Percentiles rank a stretch among this genome's conserved stretches.
phyloP scores from a whole-genome alignment of 2,113 vertebrate species.

The Pelecanoides urinatrix region DNA sequence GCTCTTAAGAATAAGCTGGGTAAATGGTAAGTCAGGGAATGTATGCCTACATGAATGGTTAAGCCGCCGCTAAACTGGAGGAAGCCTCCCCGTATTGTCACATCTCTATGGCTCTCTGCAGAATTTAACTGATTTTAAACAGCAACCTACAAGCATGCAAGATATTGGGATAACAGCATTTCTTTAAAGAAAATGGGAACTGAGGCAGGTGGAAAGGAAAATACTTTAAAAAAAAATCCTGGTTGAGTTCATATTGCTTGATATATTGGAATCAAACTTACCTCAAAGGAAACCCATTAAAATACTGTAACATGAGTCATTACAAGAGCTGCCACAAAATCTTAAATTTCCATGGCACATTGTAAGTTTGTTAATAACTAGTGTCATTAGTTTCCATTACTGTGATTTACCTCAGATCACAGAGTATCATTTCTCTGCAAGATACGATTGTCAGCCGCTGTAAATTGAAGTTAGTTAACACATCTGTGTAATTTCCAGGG shows the following conservation, averaged over 20 bases:
- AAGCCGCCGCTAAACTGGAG: not conserved
- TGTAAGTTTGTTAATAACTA: conserved; percentile 79
- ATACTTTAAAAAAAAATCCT: not conserved
- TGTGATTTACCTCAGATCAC: conserved; percentile 84
- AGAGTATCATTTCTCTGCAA: conserved; percentile 83
- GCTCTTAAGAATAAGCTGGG: not conserved
- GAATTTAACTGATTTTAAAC: not conserved
- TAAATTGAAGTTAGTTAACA: conserved; percentile 94
- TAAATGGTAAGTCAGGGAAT: not conserved
- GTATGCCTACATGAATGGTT: not conserved
- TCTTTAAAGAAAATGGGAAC: conserved; percentile 3
- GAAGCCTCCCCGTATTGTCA: not conserved
- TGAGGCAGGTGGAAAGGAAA: conserved; percentile 14
- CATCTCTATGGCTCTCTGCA: not conserved
- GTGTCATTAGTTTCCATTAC: conserved; percentile 80
- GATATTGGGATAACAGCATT: not conserved
- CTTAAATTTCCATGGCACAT: conserved; percentile 73
- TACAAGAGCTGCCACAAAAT: conserved; percentile 73
- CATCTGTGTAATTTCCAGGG: conserved; percentile 83
- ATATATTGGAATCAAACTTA: conserved; percentile 68
- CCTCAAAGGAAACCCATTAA: conserved; percentile 80
- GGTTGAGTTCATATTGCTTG: conserved; percentile 31
- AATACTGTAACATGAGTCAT: conserved; percentile 72
- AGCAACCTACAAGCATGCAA: not conserved
- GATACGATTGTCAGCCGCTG: conserved; percentile 84